Evolutionary conservation across 2,888 invertebrate genomes (phyloP).

Genomic region (Germaria angustata): DNA sequence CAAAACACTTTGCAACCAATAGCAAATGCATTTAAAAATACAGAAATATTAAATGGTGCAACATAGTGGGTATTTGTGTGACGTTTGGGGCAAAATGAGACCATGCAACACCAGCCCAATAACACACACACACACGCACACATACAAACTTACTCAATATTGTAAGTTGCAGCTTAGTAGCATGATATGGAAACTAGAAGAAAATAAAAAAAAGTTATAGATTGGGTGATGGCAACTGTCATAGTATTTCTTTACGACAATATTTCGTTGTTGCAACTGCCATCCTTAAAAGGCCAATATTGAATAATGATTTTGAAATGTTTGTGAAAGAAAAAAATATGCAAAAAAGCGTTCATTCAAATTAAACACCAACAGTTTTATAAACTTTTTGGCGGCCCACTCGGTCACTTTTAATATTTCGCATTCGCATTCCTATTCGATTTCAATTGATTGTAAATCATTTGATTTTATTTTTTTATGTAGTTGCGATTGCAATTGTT

Average conservation of each 20-base stretch:
- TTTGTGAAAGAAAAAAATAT: neutral
- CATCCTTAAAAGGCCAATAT: slow-evolving; percentile 56
- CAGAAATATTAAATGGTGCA: neutral
- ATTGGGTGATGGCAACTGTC: neutral
- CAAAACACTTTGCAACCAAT: slow-evolving; percentile 42
- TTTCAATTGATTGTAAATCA: slow-evolving; percentile 26
- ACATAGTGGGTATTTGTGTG: neutral
- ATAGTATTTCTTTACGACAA: neutral
- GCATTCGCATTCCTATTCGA: slow-evolving; percentile 1
- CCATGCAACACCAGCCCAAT: neutral
- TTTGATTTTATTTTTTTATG: slow-evolving; percentile 11
- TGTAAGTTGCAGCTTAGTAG: neutral
- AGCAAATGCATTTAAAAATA: slow-evolving; percentile 20
- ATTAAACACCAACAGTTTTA: slow-evolving; percentile 14
- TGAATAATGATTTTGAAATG: slow-evolving; percentile 43
- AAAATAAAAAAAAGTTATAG: neutral
- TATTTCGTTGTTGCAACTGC: neutral
- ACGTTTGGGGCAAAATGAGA: neutral
- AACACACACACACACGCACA: neutral
- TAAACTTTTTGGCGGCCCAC: neutral
- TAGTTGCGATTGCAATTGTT: neutral
- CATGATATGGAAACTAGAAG: slow-evolving; percentile 3
- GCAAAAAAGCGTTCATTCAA: slow-evolving; percentile 24
- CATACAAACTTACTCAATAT: slow-evolving; percentile 1
- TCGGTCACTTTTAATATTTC: slow-evolving; percentile 31